Conservation (phyloP, 2,797 vertebrate genomes). For the Sebastes flavidus region DNA sequence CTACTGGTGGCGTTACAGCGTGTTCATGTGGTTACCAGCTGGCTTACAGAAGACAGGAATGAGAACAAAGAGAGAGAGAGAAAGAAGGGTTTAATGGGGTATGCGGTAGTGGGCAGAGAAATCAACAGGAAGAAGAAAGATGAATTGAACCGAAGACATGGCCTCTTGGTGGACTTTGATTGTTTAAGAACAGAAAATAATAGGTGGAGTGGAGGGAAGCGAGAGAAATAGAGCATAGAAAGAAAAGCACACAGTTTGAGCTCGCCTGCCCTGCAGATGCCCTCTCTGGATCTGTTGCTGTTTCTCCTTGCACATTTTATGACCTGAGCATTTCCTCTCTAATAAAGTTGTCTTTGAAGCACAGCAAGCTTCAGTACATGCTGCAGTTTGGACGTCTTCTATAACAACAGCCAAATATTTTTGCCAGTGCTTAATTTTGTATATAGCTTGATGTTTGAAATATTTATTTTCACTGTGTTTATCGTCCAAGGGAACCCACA, state of each 20-base stretch:
- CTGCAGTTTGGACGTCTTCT: slow-evolving; percentile 4
- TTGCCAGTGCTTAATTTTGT: slow-evolving; percentile 16
- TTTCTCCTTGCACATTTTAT: slow-evolving; percentile 44
- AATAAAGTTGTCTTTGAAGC: slow-evolving; percentile 56
- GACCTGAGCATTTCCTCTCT: slow-evolving; percentile 44
- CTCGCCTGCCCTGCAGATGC: slow-evolving; percentile 57
- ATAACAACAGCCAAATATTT: slow-evolving; percentile 5
- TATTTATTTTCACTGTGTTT: slow-evolving; percentile 40
- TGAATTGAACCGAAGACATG: slow-evolving; percentile 8
- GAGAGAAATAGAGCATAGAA: slow-evolving; percentile 23
- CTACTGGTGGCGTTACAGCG: slow-evolving; percentile 20
- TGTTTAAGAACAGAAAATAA: slow-evolving; percentile 38
- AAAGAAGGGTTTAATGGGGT: neutral
- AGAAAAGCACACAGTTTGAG: slow-evolving; percentile 47
- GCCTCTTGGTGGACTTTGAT: slow-evolving; percentile 15
- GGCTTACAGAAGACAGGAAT: slow-evolving; percentile 16
- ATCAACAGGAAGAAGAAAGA: slow-evolving; percentile 14
- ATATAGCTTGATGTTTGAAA: slow-evolving; percentile 11
- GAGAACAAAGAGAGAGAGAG: slow-evolving; percentile 12
- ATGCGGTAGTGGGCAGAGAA: neutral
- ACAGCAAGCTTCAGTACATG: neutral
- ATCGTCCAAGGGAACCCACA: neutral
- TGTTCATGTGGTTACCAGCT: slow-evolving; percentile 44
- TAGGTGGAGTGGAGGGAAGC: neutral
- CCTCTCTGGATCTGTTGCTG: slow-evolving; percentile 51